phyloP scores from a whole-genome alignment of 2,113 vertebrate species.

The Loxodonta africana region DNA sequence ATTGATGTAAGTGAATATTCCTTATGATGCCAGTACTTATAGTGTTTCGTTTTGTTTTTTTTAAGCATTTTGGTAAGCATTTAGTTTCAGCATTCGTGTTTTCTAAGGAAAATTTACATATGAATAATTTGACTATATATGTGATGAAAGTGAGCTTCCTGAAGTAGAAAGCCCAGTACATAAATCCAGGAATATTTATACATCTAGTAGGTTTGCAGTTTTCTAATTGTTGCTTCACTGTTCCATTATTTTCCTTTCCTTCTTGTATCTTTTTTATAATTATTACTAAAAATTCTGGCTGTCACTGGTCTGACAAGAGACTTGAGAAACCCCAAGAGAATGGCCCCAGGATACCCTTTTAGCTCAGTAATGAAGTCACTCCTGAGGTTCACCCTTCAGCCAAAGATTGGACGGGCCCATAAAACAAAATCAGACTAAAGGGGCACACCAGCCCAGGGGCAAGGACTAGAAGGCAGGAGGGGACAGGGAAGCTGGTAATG shows the following conservation, averaged over 20 bases:
- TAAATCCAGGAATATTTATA: slow-evolving; percentile 11
- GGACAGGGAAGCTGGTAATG: too few species aligned
- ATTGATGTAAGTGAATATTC: slow-evolving; percentile 41
- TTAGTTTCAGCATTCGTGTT: slow-evolving; percentile 44
- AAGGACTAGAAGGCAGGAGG: too few species aligned
- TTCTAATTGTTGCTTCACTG: neutral
- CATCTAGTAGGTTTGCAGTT: neutral
- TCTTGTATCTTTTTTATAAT: neutral
- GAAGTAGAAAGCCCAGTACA: neutral
- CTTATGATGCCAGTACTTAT: neutral
- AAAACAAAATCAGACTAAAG: too few species aligned
- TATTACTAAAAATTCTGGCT: slow-evolving; percentile 28
- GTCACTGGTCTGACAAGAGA: neutral
- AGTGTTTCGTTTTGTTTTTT: neutral
- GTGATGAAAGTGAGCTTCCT: slow-evolving; percentile 35
- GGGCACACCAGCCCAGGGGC: too few species aligned
- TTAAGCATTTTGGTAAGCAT: neutral
- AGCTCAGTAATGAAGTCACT: too few species aligned
- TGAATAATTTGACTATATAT: neutral
- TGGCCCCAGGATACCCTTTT: too few species aligned
- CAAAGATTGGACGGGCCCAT: too few species aligned
- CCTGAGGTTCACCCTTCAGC: too few species aligned
- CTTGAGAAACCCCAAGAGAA: too few species aligned
- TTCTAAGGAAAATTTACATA: slow-evolving; percentile 52
- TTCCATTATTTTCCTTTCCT: neutral